A percentile compares a stretch with the other conserved stretches of the same genome.
Conservation (phyloP, 2,888 invertebrate genomes). For the Pogonocherus hispidulus region DNA sequence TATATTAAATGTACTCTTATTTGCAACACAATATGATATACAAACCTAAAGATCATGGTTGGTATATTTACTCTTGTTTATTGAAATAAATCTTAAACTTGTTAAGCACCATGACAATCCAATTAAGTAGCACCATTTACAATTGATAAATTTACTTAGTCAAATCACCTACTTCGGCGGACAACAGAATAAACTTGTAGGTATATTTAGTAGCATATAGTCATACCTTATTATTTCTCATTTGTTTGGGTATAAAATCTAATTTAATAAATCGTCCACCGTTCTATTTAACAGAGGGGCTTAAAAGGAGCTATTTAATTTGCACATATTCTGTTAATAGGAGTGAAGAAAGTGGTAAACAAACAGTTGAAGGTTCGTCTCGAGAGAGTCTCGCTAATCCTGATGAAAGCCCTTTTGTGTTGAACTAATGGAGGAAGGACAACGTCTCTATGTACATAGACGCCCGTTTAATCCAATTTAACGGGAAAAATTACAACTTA, state of each 20-base stretch:
- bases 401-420: conserved; percentile 66
- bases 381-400: conserved; percentile 66
- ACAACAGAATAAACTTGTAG: no score
- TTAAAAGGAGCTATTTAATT: conserved; percentile 43
- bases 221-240: not conserved
- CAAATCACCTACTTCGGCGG: no score
- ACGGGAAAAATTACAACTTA: not conserved
- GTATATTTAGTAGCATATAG: not conserved
- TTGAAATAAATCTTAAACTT: no score
- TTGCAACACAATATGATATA: no score
- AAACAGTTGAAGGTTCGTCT: conserved; percentile 59
- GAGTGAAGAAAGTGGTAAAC: conserved; percentile 56
- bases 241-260: not conserved
- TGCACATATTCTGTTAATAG: conserved; percentile 53
- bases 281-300: conserved; percentile 10
- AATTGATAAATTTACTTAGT: no score
- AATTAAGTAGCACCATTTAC: no score
- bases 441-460: conserved; percentile 54
- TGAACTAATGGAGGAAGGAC: conserved; percentile 63
- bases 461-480: no score
- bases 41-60: no score
- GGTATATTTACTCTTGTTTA: no score
- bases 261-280: not conserved
- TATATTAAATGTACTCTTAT: no score
- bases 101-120: no score